These are phyloP conservation scores for Momotus momota DNA, from an alignment of 2,797 vertebrate genomes.

Conservation along the genomic window DNA sequence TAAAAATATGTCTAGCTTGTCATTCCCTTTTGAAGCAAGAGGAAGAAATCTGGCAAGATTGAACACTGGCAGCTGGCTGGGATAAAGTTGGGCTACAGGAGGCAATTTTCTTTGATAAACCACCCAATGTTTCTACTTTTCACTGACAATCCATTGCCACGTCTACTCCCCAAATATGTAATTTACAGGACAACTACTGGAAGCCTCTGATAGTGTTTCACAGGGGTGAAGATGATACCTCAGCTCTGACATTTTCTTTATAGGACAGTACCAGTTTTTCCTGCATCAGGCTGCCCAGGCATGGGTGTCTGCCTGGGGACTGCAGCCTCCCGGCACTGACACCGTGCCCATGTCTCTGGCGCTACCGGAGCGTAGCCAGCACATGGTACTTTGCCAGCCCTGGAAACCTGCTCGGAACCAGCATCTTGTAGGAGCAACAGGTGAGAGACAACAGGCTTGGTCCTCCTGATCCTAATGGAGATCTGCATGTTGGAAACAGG, in stretches of 20 bases:
- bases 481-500: not conserved
- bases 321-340: not conserved
- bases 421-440: fast-evolving
- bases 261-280: fast-evolving
- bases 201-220: not conserved
- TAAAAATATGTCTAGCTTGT: not conserved
- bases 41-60: not conserved
- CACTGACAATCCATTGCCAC: not conserved
- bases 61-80: not conserved
- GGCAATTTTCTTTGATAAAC: not conserved
- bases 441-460: not conserved
- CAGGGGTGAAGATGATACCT: not conserved
- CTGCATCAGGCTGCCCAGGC: not conserved
- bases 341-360: fast-evolving
- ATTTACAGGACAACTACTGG: not conserved
- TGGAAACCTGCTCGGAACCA: fast-evolving
- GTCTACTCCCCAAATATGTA: not conserved
- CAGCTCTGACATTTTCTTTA: not conserved
- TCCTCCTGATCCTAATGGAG: not conserved
- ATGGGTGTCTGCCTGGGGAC: not conserved
- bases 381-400: not conserved
- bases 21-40: not conserved
- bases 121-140: not conserved
- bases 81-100: not conserved
- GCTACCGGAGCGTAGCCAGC: fast-evolving